Evolutionary conservation across 2,797 vertebrate genomes (phyloP).

Genomic region (Spheniscus humboldti): DNA sequence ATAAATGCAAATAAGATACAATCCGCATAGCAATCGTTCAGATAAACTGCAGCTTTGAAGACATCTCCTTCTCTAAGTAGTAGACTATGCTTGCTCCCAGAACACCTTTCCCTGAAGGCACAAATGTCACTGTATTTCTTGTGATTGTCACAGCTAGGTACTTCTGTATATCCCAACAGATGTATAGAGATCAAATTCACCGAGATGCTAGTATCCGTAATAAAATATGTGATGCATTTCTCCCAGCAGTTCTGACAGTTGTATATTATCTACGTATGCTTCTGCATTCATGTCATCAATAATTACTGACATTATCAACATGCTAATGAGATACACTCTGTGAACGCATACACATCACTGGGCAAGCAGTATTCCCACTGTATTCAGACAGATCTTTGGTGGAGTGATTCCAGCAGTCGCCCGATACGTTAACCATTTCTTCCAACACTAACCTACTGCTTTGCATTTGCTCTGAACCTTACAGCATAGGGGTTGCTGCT

Average conservation of each 20-base stretch:
- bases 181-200: neutral
- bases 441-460: neutral
- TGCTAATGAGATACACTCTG: neutral
- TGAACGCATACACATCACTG: neutral
- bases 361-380: neutral
- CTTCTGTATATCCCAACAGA: neutral
- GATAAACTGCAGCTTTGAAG: neutral
- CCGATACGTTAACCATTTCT: neutral
- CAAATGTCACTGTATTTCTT: neutral
- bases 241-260: neutral
- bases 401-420: neutral
- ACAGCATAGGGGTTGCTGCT: neutral
- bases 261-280: neutral
- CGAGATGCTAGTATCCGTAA: neutral
- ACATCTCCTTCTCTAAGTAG: no score
- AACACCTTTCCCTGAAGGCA: neutral
- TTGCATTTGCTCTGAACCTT: neutral
- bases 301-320: neutral
- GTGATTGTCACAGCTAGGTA: neutral
- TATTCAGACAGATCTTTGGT: neutral
- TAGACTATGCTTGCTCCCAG: neutral
- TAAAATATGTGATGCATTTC: neutral
- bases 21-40: neutral
- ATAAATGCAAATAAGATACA: neutral
- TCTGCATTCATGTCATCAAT: neutral